These are phyloP conservation scores for Corythornis madagascariensis DNA, from an alignment of 2,113 vertebrate species.

Conservation along the genomic window DNA sequence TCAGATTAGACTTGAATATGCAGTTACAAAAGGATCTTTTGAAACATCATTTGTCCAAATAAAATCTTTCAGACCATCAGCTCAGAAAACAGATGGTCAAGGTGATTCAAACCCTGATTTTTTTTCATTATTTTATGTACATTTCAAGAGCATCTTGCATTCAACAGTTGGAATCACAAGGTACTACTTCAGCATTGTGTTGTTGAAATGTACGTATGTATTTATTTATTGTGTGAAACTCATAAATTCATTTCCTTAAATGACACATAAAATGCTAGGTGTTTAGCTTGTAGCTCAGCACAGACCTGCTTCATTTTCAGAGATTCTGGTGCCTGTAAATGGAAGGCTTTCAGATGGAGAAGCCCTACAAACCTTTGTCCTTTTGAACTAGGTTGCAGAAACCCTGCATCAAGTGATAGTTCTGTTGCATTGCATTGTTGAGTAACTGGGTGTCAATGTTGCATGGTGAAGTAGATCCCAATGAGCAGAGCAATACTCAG, in stretches of 20 bases:
- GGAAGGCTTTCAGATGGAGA: neutral
- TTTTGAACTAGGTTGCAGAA: slow-evolving; percentile 17
- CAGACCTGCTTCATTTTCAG: neutral
- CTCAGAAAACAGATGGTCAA: neutral
- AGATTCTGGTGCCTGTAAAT: neutral
- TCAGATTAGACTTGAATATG: neutral
- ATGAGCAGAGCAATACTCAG: neutral
- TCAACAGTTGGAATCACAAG: neutral
- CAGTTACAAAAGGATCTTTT: neutral
- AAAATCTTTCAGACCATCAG: neutral
- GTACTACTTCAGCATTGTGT: neutral
- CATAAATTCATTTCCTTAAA: neutral
- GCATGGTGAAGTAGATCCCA: neutral
- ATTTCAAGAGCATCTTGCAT: neutral
- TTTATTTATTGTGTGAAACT: neutral
- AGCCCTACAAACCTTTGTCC: slow-evolving; percentile 8
- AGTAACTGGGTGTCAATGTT: neutral
- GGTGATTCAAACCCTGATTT: neutral
- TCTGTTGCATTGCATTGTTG: neutral
- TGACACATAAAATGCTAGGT: neutral
- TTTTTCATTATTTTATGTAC: neutral
- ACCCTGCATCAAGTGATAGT: neutral
- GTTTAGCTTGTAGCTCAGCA: neutral
- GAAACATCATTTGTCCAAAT: neutral
- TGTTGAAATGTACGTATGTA: neutral